Conservation (phyloP, 2,797 vertebrate genomes). For the Arrhamphus sclerolepis region DNA sequence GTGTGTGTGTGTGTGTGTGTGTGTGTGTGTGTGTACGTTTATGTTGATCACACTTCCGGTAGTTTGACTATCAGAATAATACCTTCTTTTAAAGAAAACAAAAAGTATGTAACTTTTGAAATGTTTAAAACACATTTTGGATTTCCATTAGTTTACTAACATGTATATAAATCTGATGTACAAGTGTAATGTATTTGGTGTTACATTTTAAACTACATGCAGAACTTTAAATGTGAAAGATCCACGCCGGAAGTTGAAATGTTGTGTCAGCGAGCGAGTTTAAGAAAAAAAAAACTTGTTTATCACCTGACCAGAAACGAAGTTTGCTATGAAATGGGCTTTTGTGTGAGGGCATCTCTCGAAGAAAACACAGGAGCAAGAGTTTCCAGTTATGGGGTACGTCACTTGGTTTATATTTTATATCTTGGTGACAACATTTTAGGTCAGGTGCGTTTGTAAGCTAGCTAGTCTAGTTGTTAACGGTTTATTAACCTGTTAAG, state of each 20-base stretch:
- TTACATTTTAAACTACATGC: too few species aligned
- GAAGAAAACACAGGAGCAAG: neutral
- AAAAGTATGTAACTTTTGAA: too few species aligned
- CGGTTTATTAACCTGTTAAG: neutral
- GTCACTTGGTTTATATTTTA: constrained; percentile 1
- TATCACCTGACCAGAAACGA: constrained; percentile 49
- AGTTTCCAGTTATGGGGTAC: constrained; percentile 24
- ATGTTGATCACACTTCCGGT: too few species aligned
- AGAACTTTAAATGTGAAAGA: too few species aligned
- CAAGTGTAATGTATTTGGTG: too few species aligned
- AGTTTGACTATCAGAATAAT: too few species aligned
- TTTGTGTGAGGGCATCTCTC: neutral
- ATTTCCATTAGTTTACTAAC: too few species aligned
- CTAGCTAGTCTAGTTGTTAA: neutral
- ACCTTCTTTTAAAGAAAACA: too few species aligned
- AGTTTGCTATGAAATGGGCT: constrained; percentile 27
- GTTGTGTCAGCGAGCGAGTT: neutral
- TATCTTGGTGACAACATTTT: neutral
- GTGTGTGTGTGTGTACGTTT: too few species aligned
- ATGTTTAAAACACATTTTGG: too few species aligned
- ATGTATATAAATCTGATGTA: too few species aligned
- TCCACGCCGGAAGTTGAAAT: constrained; percentile 11
- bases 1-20: too few species aligned
- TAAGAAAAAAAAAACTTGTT: fast-evolving
- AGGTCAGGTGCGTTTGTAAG: neutral